phyloP scores from a whole-genome alignment of 2,888 invertebrate genomes.

The Melitaea athalia region DNA sequence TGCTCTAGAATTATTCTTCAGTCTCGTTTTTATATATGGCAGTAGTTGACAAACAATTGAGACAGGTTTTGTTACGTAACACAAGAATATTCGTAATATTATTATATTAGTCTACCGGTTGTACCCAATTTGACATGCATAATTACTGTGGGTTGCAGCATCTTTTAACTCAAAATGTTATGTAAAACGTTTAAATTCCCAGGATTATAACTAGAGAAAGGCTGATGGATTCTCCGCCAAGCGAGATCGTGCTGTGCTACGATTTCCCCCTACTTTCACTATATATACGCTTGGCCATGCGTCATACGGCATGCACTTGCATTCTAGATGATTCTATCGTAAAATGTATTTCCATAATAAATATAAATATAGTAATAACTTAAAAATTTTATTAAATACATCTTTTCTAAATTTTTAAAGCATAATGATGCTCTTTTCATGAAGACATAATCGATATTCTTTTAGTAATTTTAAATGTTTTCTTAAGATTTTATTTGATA shows the following conservation, averaged over 20 bases:
- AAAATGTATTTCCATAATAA: neutral
- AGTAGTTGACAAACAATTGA: conserved; percentile 6
- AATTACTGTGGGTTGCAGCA: neutral
- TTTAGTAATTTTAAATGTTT: too few species aligned
- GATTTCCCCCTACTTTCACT: conserved; percentile 38
- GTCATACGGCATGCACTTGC: conserved; percentile 16
- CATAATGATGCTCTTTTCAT: too few species aligned
- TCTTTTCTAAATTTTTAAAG: too few species aligned
- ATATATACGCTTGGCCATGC: conserved; percentile 24
- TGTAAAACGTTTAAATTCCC: neutral
- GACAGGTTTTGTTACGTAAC: conserved; percentile 5
- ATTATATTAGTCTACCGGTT: too few species aligned
- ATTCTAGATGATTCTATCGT: conserved; percentile 2
- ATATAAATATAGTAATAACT: neutral
- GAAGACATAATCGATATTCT: too few species aligned
- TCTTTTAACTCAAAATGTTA: too few species aligned
- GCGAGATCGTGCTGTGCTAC: conserved; percentile 23
- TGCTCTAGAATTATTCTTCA: conserved; percentile 29
- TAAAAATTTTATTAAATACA: too few species aligned
- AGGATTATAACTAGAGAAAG: conserved; percentile 29
- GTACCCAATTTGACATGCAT: too few species aligned
- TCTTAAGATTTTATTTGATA: too few species aligned
- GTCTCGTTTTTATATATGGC: neutral
- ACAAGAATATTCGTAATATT: neutral
- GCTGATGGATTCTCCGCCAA: conserved; percentile 23